phyloP scores from a whole-genome alignment of 2,888 invertebrate genomes.

The Bellardia bayeri region DNA sequence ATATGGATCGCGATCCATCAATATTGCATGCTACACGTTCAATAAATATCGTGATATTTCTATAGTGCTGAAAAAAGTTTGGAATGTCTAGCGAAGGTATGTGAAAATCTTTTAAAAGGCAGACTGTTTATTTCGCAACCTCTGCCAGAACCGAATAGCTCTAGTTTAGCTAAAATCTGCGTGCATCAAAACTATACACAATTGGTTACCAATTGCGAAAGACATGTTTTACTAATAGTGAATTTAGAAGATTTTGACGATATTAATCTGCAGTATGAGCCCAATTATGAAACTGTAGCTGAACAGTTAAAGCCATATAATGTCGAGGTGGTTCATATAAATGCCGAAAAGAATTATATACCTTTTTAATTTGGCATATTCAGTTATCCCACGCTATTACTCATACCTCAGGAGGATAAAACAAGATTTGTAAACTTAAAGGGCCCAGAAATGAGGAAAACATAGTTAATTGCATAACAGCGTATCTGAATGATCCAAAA shows the following conservation, averaged over 20 bases:
- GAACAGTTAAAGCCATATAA: background rate
- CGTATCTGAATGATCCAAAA: background rate
- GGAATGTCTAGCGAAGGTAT: background rate
- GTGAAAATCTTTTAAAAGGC: slow-evolving; percentile 56
- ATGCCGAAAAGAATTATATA: background rate
- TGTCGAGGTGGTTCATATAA: background rate
- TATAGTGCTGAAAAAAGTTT: too few relatives aligned
- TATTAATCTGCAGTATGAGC: background rate
- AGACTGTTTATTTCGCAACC: slow-evolving; percentile 47
- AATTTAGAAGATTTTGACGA: background rate
- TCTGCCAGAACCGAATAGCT: background rate
- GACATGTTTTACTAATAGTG: slow-evolving; percentile 61
- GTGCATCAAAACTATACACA: slow-evolving; percentile 70
- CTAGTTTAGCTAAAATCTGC: slow-evolving; percentile 50
- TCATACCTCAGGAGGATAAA: slow-evolving; percentile 56
- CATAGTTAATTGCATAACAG: slow-evolving; percentile 42
- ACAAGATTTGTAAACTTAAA: slow-evolving; percentile 64
- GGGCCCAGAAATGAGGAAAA: too few relatives aligned
- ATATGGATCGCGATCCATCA: too few relatives aligned
- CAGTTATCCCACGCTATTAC: slow-evolving; percentile 52
- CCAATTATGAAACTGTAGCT: background rate
- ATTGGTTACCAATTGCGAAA: slow-evolving; percentile 62
- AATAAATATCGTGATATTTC: too few relatives aligned
- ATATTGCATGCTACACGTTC: too few relatives aligned
- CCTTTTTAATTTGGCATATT: slow-evolving; percentile 47